Evolutionary conservation across 1,140 invertebrate genomes (phyloP), one percentile per base, ranked within the genome.

Genomic region (Phenacoccus solenopsis): DNA sequence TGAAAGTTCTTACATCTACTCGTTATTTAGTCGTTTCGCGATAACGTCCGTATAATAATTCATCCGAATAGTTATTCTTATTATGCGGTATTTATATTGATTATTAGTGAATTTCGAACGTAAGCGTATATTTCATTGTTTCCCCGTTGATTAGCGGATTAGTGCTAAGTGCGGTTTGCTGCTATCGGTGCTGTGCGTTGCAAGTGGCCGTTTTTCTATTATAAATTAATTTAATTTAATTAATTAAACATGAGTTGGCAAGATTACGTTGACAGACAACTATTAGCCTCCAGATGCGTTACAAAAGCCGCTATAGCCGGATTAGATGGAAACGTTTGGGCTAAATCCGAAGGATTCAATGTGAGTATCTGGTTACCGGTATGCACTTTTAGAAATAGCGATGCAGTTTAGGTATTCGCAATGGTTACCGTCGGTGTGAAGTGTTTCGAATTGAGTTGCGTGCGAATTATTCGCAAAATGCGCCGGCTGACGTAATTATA

Each of bases 211-310:
- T 64, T 64, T 64, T 64, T 64, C 21, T 22, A 24, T 59, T 9
- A 16, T 64, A 25, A 64, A 64, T 64, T 64, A 59, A 16, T 1
- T 64, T 64, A 64, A 5, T 27, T 64, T 64, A 64, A 64, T 64
- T 27, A 24, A 49, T 13, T 4, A 5, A 64, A 64, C 22, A 64
- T 64, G 59, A 64, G 59, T 87, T 96, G 93, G 93, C 92, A 96
- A 89, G 91, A 94, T 88, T 96, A 96, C 85, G 91, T 96, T 80
- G 93, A 95, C 84, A 95, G 94, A 85, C 93, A 96, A 84, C 88
- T 96, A 83, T 85, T 95, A 82, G 91, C 91, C 77, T 93, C 91
- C 78, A 88, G 87, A 81, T 93, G 90, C 87, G 90, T 94, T 75
- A 90, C 87, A 80, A 93, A 93, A 86, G 93, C 93, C 75, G 91